Conservation (phyloP, 2,797 vertebrate species). For the Morus bassanus region DNA sequence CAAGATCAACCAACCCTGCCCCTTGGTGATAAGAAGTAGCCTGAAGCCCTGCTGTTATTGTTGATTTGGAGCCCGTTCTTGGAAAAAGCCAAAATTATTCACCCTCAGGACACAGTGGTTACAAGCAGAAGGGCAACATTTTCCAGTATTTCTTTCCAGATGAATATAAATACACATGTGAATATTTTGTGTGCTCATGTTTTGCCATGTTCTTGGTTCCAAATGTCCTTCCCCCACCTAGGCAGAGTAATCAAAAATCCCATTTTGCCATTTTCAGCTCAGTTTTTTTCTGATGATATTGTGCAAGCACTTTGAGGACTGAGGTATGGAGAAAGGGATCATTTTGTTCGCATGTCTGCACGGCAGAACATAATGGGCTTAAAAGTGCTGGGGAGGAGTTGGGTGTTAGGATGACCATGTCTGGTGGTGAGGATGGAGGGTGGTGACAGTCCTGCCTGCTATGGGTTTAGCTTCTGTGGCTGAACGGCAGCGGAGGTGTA, state of each 20-base stretch:
- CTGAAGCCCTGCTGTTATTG: neutral
- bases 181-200: neutral
- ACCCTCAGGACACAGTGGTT: neutral
- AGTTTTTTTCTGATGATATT: accelerated
- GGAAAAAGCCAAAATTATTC: neutral
- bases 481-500: accelerated
- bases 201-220: neutral
- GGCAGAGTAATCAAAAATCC: neutral
- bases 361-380: neutral
- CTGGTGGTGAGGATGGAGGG: neutral
- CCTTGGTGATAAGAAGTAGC: neutral
- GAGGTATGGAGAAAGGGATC: neutral
- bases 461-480: neutral
- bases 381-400: accelerated
- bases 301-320: neutral
- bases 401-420: accelerated
- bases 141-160: neutral
- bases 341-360: neutral
- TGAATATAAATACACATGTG: neutral
- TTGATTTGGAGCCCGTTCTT: neutral
- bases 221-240: neutral
- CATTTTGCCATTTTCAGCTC: neutral
- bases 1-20: neutral
- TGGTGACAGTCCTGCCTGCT: no score
- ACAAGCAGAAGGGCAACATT: neutral